Evolutionary conservation across 2,797 vertebrate genomes (phyloP), one percentile per base, ranked within the genome.

Genomic region (Taenioides sp.): DNA sequence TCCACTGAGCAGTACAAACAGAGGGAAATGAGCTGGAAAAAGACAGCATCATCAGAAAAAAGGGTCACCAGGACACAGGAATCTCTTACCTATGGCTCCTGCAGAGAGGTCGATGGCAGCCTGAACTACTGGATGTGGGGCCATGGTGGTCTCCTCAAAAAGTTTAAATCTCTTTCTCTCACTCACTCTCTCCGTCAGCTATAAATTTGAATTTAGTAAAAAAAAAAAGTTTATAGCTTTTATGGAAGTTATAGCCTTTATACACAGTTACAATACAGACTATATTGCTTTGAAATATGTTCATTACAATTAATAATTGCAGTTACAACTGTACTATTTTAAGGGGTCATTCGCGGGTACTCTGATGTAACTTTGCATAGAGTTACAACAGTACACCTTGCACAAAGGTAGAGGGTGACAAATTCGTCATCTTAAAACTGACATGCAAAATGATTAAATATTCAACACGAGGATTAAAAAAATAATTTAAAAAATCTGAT

Each of bases 81-180:
- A 49, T 2, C 16, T n/a, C 52, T 95, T 94, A 99, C 97, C 97
- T 92, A 97, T 88, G 20, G 98, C 97, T 79, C 98, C 98, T 14
- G 97, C 95, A 12, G 95, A 96, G 69, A 99, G 97, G 91, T 99
- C 98, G 43, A 99, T 97, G 64, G 93, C 80, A 76, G 97, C 98
- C 88, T 99, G 98, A 80, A 99, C 80, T 61, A 85, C 95, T 2
- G 96, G 95, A 79, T 95, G 96, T 40, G 95, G 94, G 59, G 92
- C 93, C 96, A 98, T 98, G 71, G 70, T 98, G 70, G 70, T 92
- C 80, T 65, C 69, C 7, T 17, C 67, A 37, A 54, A 37, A 52
- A 54, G 59, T 68, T 72, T 54, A 73, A 16, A 28, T 75, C 66
- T 16, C 68, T 71, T 40, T 62, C 34, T 70, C 49, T 69, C 49